Evolutionary conservation across 2,888 invertebrate genomes (phyloP), one percentile per base, ranked within the genome.

Genomic region (Eupithecia subfuscata): DNA sequence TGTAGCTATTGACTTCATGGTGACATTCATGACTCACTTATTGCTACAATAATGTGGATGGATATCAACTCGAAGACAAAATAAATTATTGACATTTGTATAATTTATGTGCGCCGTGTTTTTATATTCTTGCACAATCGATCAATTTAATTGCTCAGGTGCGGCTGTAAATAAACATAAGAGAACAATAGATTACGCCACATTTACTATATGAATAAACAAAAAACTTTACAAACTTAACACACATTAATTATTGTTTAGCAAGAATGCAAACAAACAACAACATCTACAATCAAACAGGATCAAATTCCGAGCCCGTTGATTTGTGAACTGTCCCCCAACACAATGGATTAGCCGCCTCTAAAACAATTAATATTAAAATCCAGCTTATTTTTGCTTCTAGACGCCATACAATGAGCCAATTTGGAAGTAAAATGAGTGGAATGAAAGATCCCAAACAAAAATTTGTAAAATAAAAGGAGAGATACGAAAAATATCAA

Each of bases 261-360:
- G 65, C 74, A 37, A 70, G 16, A 74, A 74, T 70, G 76, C 64
- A 69, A n/a, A 69, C 68, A 69, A 69, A 71, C 69, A 69, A 30
- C 25, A 56, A 60, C 67, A 74, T n/a, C 71, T 43, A 22, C 69
- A 70, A 74, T 43, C 40, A 73, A 64, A 37, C 73, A 43, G 70
- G 70, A 71, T 73, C 71, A 75, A 70, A 74, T 34, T 74, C 34
- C 40, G 45, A 64, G 52, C 65, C 72, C 75, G 75, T 73, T 77
- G 74, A 73, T 74, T 78, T 74, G 69, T 72, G 60, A 76, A 34
- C 56, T 60, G 43, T 60, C 67, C 63, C 63, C 60, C 11, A 65
- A 48, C 75, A 74, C 68, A 76, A 78, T 75, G 73, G 72, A 71
- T 74, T 71, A 74, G 74, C 71, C 67, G 70, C 70, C 70, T 71